phyloP scores from a whole-genome alignment of 2,113 vertebrate genomes.

The Clinocottus analis region DNA sequence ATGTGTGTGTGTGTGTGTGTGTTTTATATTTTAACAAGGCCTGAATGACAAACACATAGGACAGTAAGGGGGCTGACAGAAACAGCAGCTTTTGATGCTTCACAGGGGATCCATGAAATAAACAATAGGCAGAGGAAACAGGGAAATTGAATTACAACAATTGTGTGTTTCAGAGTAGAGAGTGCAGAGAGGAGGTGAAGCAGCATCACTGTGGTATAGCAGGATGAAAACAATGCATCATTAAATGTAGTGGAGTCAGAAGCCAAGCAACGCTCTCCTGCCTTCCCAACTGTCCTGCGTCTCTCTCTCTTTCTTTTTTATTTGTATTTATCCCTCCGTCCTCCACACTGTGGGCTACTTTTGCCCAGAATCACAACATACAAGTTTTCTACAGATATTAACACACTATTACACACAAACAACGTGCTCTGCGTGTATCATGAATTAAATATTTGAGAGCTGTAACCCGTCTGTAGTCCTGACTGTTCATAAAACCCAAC shows the following conservation, averaged over 20 bases:
- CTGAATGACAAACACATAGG: slow-evolving; percentile 97
- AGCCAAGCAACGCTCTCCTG: slow-evolving; percentile 54
- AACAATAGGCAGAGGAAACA: slow-evolving; percentile 90
- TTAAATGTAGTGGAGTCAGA: slow-evolving; percentile 76
- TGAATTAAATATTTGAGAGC: slow-evolving; percentile 53
- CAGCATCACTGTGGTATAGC: slow-evolving; percentile 68
- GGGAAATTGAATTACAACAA: slow-evolving; percentile 91
- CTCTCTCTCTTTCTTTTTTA: neutral
- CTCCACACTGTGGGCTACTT: slow-evolving; percentile 9
- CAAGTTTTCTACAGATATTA: slow-evolving; percentile 7
- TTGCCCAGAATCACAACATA: slow-evolving; percentile 23
- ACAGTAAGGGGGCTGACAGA: slow-evolving; percentile 92
- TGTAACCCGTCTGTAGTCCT: slow-evolving; percentile 33
- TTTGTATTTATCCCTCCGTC: slow-evolving; percentile 10
- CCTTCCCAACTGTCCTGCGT: slow-evolving; percentile 44
- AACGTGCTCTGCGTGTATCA: slow-evolving; percentile 8
- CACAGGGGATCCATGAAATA: slow-evolving; percentile 96
- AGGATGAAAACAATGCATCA: slow-evolving; percentile 77
- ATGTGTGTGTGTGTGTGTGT: slow-evolving; percentile 74
- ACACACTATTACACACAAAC: slow-evolving; percentile 20
- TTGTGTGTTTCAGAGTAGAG: slow-evolving; percentile 72
- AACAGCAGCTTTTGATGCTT: slow-evolving; percentile 95
- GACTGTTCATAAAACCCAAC: slow-evolving; percentile 71
- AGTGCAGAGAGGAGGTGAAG: slow-evolving; percentile 58
- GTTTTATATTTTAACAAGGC: slow-evolving; percentile 93